Evolutionary conservation across 2,113 vertebrate genomes (phyloP).

Genomic region (Camelus bactrianus): DNA sequence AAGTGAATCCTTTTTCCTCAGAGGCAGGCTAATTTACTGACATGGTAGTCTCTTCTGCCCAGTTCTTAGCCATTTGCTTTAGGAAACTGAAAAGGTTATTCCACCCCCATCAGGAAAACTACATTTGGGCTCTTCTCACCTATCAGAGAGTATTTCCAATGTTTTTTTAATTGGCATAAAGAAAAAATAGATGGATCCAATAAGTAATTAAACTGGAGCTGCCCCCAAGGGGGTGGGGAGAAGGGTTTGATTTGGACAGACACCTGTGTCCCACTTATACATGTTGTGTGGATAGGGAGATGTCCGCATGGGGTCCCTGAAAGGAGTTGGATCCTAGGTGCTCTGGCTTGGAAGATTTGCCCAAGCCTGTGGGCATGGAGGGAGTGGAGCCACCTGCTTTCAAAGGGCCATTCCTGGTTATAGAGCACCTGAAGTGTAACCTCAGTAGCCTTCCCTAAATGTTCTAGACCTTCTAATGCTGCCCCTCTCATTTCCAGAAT

Average conservation of each 20-base stretch:
- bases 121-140: background rate
- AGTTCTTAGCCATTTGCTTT: background rate
- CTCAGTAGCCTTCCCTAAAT: background rate
- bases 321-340: background rate
- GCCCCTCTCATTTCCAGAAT: background rate
- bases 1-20: background rate
- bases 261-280: background rate
- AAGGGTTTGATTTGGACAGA: background rate
- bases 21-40: background rate
- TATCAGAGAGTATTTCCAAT: background rate
- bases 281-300: background rate
- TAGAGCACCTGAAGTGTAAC: background rate
- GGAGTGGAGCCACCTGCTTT: background rate
- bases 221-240: background rate
- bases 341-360: background rate
- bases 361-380: too few relatives aligned
- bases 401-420: background rate
- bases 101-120: background rate
- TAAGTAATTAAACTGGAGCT: background rate
- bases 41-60: background rate
- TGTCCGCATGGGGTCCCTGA: background rate
- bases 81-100: background rate
- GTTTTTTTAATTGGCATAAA: background rate
- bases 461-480: background rate
- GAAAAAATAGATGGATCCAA: background rate